Conservation (phyloP, 2,888 invertebrate genomes). For the Neria commutata region DNA sequence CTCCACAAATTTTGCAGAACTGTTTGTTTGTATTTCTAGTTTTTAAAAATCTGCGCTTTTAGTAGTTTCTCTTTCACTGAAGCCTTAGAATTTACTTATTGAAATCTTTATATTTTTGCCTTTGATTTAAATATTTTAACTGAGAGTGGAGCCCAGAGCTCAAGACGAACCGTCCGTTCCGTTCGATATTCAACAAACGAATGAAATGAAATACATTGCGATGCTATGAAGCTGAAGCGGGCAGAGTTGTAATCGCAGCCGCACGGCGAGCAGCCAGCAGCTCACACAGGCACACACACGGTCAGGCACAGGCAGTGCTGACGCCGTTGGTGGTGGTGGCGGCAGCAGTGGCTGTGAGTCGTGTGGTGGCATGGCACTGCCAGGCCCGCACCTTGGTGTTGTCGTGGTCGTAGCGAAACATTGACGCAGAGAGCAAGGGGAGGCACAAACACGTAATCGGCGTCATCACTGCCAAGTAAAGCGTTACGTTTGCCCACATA, state of each 20-base stretch:
- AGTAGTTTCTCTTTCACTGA: not conserved
- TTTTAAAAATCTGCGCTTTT: not conserved
- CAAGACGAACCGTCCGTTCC: slow-evolving; percentile 50
- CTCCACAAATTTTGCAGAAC: not conserved
- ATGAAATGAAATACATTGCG: slow-evolving; percentile 59
- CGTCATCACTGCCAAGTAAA: too few species aligned
- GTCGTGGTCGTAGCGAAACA: not conserved
- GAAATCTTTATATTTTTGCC: slow-evolving; percentile 14
- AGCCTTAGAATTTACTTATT: slow-evolving; percentile 5
- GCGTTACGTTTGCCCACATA: too few species aligned
- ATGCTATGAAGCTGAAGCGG: slow-evolving; percentile 41
- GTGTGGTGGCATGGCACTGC: not conserved
- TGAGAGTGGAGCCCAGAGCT: slow-evolving; percentile 30
- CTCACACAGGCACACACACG: not conserved
- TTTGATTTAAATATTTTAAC: slow-evolving; percentile 7
- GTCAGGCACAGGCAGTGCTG: too few species aligned
- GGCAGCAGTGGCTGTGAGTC: not conserved
- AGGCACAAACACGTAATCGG: too few species aligned
- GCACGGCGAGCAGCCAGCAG: slow-evolving; percentile 1
- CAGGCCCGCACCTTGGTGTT: not conserved
- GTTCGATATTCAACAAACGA: slow-evolving; percentile 61
- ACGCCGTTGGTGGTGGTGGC: too few species aligned
- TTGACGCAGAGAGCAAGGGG: too few species aligned
- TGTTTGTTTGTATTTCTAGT: not conserved
- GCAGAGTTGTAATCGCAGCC: slow-evolving; percentile 34